Base-by-base conservation (phyloP, 2,888 invertebrate genomes). In the Tipula lateralis region DNA sequence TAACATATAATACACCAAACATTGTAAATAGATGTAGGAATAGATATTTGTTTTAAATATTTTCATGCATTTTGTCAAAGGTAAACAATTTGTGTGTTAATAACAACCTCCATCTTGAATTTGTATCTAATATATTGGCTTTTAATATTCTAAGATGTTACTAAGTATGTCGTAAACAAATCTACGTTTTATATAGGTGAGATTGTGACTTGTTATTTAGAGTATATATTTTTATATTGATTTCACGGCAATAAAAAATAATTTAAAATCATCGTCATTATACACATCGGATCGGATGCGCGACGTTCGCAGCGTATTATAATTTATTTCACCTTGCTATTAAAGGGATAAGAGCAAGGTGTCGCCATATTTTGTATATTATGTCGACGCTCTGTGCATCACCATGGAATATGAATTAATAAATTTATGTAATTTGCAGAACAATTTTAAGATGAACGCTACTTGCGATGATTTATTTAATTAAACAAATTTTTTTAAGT, bases 131-230 rank as follows among this genome's bases (percentile, higher is more conserved):
- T 30, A n/a, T n/a, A 19, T 83, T 83, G 34, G 83, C 83, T 36
- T 82, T 83, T 12, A 30, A 6, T 30, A 6, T 82, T 29, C 82
- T 82, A 82, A 30, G 29, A 82, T 34, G 7, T 30, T 83, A 34
- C 30, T 83, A 83, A 7, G 6, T 83, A 34, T 83, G 30, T 82
- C n/a, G 12, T 36, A 9, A 36, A 36, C 13, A 36, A 4, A 83
- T 12, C 83, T 83, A 83, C 83, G 84, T 30, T 24, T 39, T 66
- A 4, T 24, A 66, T 24, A 66, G 66, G 24, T 50, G 84, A 50
- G 84, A 84, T 84, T 84, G 84, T 50, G 84, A 50, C 50, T 84
- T 84, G 84, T 84, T 84, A 84, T 84, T 44, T 84, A 84, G 36
- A 34, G 16, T 34, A 13, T 36, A 34, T 19, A 32, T 82, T n/a